Evolutionary conservation across 2,888 invertebrate genomes (phyloP).

Genomic region (Metalampra italica): DNA sequence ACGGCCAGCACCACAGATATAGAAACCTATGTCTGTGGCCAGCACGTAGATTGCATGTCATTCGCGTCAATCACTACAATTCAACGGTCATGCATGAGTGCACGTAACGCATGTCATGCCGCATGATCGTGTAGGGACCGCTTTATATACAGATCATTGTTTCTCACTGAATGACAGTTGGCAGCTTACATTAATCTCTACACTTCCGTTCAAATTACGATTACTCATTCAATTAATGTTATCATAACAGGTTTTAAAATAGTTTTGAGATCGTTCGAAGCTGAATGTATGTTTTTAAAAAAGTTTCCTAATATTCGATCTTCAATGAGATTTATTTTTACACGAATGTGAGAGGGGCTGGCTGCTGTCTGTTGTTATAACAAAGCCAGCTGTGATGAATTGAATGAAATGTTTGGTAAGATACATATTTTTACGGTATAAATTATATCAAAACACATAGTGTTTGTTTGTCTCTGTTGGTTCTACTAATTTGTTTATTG

Average conservation of each 20-base stretch:
- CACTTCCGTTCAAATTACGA: slow-evolving; percentile 37
- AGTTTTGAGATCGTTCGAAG: slow-evolving; percentile 48
- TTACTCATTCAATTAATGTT: slow-evolving; percentile 36
- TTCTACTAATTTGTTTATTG: too few relatives aligned
- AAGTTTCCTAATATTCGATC: slow-evolving; percentile 10
- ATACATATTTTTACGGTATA: not conserved
- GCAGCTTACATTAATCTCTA: slow-evolving; percentile 15
- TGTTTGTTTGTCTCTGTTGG: too few relatives aligned
- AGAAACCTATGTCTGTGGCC: too few relatives aligned
- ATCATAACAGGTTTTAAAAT: slow-evolving; percentile 40
- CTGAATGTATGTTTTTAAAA: slow-evolving; percentile 33
- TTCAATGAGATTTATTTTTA: not conserved
- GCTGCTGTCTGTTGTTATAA: not conserved
- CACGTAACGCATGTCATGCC: too few relatives aligned
- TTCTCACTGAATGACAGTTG: not conserved
- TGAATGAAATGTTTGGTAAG: not conserved
- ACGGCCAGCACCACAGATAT: too few relatives aligned
- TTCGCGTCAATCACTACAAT: too few relatives aligned
- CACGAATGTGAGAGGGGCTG: not conserved
- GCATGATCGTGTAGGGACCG: too few relatives aligned
- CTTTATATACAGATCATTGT: too few relatives aligned
- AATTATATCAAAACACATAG: not conserved
- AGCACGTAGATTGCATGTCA: too few relatives aligned
- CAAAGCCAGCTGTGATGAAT: not conserved
- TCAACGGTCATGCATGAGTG: too few relatives aligned